Percentiles rank a stretch among this genome's conserved stretches.
phyloP scores from a whole-genome alignment of 2,888 invertebrate species.

The Cheilosia urbana region DNA sequence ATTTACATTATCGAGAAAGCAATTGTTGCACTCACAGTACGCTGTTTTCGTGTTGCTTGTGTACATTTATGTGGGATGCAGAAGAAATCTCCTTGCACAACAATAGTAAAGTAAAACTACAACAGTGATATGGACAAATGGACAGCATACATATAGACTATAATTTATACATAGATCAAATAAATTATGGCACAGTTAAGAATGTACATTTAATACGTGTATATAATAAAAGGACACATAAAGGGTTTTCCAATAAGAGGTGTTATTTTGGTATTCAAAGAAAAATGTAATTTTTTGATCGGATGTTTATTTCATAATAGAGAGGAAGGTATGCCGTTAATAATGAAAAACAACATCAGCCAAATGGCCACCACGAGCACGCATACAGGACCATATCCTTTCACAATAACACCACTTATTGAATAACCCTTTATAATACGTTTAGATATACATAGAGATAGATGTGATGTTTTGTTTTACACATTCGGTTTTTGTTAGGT shows the following conservation, averaged over 20 bases:
- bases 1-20: constrained; percentile 53
- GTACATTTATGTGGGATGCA: constrained; percentile 11
- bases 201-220: constrained; percentile 49
- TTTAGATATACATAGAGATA: constrained; percentile 20
- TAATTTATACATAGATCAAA: constrained; percentile 42
- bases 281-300: no score
- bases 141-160: constrained; percentile 52
- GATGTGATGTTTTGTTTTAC: constrained; percentile 53
- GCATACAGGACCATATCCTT: no score
- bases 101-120: constrained; percentile 46
- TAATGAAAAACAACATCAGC: no score
- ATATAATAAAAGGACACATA: constrained; percentile 36
- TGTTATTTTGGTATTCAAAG: no score
- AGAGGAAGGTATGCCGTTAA: no score
- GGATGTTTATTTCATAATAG: no score
- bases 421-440: no score
- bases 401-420: no score
- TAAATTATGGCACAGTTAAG: constrained; percentile 52
- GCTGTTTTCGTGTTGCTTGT: constrained; percentile 17
- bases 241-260: no score
- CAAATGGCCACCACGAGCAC: no score
- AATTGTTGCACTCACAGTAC: constrained; percentile 46
- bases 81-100: constrained; percentile 10
- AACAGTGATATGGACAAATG: constrained; percentile 61
- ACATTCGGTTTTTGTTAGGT: constrained; percentile 7